These are phyloP conservation scores for Catocala nupta DNA, from an alignment of 2,888 invertebrate genomes.

Conservation along the genomic window DNA sequence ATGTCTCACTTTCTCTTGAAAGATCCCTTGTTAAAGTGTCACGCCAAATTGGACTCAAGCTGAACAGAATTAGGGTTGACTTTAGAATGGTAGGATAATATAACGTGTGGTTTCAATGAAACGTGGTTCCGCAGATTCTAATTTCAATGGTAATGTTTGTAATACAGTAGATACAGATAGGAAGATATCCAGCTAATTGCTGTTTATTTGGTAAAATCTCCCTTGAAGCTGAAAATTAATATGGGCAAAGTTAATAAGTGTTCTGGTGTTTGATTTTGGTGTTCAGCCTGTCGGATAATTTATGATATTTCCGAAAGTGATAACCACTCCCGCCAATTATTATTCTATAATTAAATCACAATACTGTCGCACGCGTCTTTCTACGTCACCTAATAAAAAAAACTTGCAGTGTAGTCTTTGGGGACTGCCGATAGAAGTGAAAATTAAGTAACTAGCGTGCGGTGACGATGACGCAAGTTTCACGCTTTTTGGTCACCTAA, in stretches of 20 bases:
- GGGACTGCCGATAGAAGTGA: too few species aligned
- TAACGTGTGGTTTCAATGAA: constrained; percentile 39
- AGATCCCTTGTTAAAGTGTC: constrained; percentile 8
- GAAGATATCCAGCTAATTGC: constrained; percentile 37
- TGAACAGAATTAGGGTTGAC: constrained; percentile 30
- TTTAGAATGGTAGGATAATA: constrained; percentile 31
- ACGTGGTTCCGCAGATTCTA: constrained; percentile 39
- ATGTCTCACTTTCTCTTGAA: constrained; percentile 25
- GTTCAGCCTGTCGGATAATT: constrained; percentile 14
- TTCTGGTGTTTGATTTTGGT: constrained; percentile 26
- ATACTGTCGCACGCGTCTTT: too few species aligned
- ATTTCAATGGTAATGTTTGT: constrained; percentile 50
- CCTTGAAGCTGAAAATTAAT: constrained; percentile 43
- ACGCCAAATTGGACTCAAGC: constrained; percentile 33
- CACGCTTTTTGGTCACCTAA: too few species aligned
- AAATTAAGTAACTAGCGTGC: too few species aligned
- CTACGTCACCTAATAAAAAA: too few species aligned
- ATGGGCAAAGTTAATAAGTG: constrained; percentile 36
- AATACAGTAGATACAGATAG: constrained; percentile 27
- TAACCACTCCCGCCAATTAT: not conserved
- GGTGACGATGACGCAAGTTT: too few species aligned
- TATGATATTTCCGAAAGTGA: constrained; percentile 10
- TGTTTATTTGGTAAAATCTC: constrained; percentile 49
- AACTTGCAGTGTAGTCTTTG: too few species aligned
- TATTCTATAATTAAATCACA: not conserved